These are phyloP conservation scores for Protodeltote pygarga DNA, from an alignment of 2,888 invertebrate genomes.

Conservation along the genomic window DNA sequence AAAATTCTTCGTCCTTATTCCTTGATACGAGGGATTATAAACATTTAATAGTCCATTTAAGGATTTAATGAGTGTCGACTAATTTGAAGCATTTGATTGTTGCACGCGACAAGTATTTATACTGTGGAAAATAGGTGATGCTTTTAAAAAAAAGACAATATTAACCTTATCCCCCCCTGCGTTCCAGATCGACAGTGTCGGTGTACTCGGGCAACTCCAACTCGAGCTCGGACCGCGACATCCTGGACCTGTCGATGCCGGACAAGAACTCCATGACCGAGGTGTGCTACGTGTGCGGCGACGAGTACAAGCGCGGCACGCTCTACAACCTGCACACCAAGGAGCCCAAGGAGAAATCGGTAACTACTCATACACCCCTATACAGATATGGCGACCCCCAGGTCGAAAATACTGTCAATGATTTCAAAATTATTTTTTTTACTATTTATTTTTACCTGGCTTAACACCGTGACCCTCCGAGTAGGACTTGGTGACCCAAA, in stretches of 20 bases:
- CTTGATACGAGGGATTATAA: no score
- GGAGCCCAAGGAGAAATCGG: slow-evolving; percentile 85
- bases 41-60: no score
- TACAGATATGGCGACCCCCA: background rate
- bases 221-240: slow-evolving; percentile 91
- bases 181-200: slow-evolving; percentile 80
- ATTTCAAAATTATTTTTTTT: background rate
- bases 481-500: no score
- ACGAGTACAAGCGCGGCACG: slow-evolving; percentile 94
- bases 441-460: background rate
- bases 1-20: no score
- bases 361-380: slow-evolving; percentile 39
- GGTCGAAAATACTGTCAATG: background rate
- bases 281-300: slow-evolving; percentile 96
- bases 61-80: no score
- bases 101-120: no score
- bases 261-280: slow-evolving; percentile 96
- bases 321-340: slow-evolving; percentile 90
- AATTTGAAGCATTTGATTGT: no score
- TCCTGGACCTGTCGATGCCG: slow-evolving; percentile 96
- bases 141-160: no score
- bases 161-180: background rate
- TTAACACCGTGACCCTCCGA: background rate
- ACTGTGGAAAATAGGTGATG: no score
- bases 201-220: slow-evolving; percentile 85